Evolutionary conservation across 92 coral and sea anemone species (phyloP).

Genomic region (Actinernus sp.): DNA sequence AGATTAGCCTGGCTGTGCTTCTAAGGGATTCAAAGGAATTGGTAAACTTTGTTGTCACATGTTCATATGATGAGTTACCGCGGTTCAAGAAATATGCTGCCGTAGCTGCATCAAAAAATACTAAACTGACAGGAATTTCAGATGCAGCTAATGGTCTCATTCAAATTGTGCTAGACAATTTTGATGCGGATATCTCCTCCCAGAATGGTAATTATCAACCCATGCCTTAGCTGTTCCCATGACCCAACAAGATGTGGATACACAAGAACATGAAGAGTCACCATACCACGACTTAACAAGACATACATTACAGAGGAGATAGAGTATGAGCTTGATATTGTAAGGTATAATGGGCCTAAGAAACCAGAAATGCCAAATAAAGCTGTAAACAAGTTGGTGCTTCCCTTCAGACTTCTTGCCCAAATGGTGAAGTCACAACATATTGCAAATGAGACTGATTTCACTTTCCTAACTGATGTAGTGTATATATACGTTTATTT

Average conservation of each 20-base stretch:
- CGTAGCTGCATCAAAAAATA: constrained; percentile 45
- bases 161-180: constrained; percentile 70
- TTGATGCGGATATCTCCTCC: constrained; percentile 68
- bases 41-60: constrained; percentile 57
- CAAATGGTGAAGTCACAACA: constrained; percentile 30
- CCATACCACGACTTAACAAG: constrained; percentile 59
- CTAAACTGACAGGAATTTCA: constrained; percentile 47
- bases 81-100: constrained; percentile 70
- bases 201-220: constrained; percentile 69
- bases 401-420: constrained; percentile 65
- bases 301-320: constrained; percentile 37
- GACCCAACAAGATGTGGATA: constrained; percentile 54
- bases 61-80: constrained; percentile 70
- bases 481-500: no score
- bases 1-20: constrained; percentile 58
- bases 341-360: constrained; percentile 72
- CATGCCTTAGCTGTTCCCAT: constrained; percentile 58
- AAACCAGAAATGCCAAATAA: constrained; percentile 52
- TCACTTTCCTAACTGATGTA: constrained; percentile 37
- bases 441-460: constrained; percentile 64
- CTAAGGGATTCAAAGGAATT: constrained; percentile 37
- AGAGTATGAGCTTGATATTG: constrained; percentile 47
- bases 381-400: constrained; percentile 46
- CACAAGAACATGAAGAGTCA: no score
- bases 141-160: constrained; percentile 42